phyloP scores from a whole-genome alignment of 2,888 invertebrate species.

The Desoria tigrina region DNA sequence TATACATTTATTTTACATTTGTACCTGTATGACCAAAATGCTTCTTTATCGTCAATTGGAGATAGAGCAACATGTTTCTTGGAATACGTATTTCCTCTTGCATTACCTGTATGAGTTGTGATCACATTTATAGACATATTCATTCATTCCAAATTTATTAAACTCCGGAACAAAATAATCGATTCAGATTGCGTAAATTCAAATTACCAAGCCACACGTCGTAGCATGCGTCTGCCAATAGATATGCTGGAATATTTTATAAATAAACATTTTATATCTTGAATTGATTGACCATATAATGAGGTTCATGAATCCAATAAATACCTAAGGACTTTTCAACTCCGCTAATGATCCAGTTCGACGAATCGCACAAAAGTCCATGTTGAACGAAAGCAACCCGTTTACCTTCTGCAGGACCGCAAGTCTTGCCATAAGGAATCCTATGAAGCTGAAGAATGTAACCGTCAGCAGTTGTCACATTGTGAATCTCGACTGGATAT shows the following conservation, averaged over 20 bases:
- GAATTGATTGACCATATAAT: not conserved
- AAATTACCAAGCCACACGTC: constrained; percentile 49
- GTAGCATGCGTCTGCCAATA: constrained; percentile 48
- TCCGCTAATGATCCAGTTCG: constrained; percentile 59
- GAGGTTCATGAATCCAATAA: not conserved
- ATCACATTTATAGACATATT: not conserved
- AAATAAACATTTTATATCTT: not conserved
- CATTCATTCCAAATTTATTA: constrained; percentile 7
- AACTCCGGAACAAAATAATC: not conserved
- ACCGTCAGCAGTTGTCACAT: constrained; percentile 30
- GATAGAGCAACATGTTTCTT: constrained; percentile 37
- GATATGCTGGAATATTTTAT: constrained; percentile 35
- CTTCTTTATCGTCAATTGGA: constrained; percentile 29
- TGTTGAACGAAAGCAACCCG: constrained; percentile 56
- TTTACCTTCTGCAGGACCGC: constrained; percentile 28
- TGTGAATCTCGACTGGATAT: constrained; percentile 30
- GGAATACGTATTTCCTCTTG: constrained; percentile 46
- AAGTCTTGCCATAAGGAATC: constrained; percentile 40
- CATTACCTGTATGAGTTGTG: constrained; percentile 29
- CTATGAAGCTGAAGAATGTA: constrained; percentile 36
- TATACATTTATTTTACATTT: not conserved
- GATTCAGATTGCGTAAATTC: not conserved
- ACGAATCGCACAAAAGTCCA: constrained; percentile 59
- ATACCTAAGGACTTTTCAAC: constrained; percentile 57
- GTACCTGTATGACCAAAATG: constrained; percentile 46